Evolutionary conservation across 1,140 invertebrate genomes (phyloP), one percentile per base, ranked within the genome.

Genomic region (Calephelis nemesis): DNA sequence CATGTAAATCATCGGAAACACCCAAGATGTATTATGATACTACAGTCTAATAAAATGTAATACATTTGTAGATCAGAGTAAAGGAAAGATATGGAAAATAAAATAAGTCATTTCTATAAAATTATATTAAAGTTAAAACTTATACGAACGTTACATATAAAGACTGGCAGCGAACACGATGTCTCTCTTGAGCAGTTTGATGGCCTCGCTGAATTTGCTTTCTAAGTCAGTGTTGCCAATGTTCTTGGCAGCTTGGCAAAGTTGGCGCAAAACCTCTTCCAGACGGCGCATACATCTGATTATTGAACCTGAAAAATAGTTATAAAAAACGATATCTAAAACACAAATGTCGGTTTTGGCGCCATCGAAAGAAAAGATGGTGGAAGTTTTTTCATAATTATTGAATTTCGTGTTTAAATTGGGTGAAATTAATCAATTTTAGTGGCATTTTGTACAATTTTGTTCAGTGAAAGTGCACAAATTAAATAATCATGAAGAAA

Each of bases 151-250:
- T 66, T 95, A 99, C 79, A 99, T 94, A 93, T 99, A 99, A 11
- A 99, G 94, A 91, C 98, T 99, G 45, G 98, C 98, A 64, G 99
- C 98, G 93, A 99, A 99, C 19, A 99, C 98, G 92, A 99, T 99
- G 87, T 99, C 99, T 76, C 99, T 94, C 92, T 99, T 99, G 45
- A 99, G 95, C 52, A 97, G 87, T 82, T 96, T 96, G 67, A 99
- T 98, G 7, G 96, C 97, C 84, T 98, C 96, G 70, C 96, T 96
- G 89, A 99, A 99, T 92, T 99, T 99, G 76, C 97, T 96, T 93
- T 99, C 98, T 69, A 99, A 92, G 74, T 99, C 98, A 11, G 96
- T 96, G 84, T 99, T 99, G 12, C 98, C 98, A 73, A 99, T 99
- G 75, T 97, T 98, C 93, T 99, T 99, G 0, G 98, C 96, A 30